phyloP scores from a whole-genome alignment of 2,113 vertebrate species.

The Baryphthengus martii region DNA sequence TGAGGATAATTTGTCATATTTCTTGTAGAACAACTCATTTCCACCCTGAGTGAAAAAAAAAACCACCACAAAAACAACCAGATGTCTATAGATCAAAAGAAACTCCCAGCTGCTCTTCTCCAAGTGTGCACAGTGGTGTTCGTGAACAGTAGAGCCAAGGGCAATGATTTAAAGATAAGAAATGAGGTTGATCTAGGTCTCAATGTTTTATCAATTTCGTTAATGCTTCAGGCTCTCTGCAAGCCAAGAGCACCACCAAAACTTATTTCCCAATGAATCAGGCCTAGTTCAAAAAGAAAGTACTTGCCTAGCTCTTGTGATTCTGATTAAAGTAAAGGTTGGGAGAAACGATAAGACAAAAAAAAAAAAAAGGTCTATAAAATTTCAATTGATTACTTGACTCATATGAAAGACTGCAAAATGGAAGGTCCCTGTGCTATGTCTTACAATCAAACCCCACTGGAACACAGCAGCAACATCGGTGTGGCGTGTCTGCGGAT shows the following conservation, averaged over 20 bases:
- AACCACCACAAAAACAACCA: neutral
- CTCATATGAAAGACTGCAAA: neutral
- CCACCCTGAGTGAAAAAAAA: neutral
- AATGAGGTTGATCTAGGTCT: neutral
- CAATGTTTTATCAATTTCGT: neutral
- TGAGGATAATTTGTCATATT: neutral
- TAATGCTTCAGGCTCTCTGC: neutral
- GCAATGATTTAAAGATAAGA: neutral
- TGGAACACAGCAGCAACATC: neutral
- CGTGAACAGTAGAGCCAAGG: neutral
- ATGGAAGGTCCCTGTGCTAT: neutral
- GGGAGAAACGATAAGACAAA: neutral
- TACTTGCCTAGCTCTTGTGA: neutral
- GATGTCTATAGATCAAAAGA: neutral
- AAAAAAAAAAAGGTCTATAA: neutral
- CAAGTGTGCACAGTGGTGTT: neutral
- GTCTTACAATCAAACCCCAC: neutral
- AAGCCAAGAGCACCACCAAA: neutral
- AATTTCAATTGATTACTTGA: neutral
- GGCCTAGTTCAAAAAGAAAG: neutral
- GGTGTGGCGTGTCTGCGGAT: neutral
- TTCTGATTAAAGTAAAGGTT: neutral
- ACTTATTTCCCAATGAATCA: neutral
- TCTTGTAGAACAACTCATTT: neutral
- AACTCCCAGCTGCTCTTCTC: neutral